phyloP scores from a whole-genome alignment of 1,140 invertebrate species.

The Trichonephila clavipes region DNA sequence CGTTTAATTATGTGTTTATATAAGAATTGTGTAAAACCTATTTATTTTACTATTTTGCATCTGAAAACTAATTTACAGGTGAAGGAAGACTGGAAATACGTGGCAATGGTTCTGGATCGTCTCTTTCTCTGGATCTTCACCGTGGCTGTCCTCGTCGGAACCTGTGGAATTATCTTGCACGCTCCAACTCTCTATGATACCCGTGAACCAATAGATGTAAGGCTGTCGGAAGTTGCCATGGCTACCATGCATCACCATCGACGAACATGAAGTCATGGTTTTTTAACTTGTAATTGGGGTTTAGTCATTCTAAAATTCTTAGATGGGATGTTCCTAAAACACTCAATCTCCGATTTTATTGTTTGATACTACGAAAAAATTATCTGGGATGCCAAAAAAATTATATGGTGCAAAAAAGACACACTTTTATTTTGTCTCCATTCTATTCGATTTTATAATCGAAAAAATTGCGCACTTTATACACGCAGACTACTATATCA shows the following conservation, averaged over 20 bases:
- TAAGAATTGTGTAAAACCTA: too few species aligned
- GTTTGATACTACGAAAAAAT: background rate
- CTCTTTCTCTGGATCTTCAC: constrained; percentile 99
- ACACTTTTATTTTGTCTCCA: background rate
- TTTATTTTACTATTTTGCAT: background rate
- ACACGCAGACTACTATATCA: background rate
- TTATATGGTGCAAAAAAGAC: background rate
- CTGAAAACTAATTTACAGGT: constrained; percentile 84
- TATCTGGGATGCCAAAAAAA: background rate
- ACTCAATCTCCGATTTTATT: constrained; percentile 8
- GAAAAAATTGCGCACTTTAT: background rate
- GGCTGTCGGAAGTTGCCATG: constrained; percentile 76
- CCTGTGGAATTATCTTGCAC: constrained; percentile 94
- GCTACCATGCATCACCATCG: constrained; percentile 76
- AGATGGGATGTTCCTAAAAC: constrained; percentile 58
- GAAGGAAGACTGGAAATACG: constrained; percentile 99
- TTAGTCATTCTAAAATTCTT: background rate
- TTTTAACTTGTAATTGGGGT: background rate
- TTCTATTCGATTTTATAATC: background rate
- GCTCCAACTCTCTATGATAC: constrained; percentile 96
- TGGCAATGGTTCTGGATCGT: constrained; percentile 97
- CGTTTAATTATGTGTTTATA: too few species aligned
- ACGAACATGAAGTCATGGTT: constrained; percentile 47
- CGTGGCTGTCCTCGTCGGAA: constrained; percentile 94
- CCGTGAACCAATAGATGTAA: constrained; percentile 90